Conservation (phyloP, 1,140 invertebrate species). For the Dendroctonus ponderosae region DNA sequence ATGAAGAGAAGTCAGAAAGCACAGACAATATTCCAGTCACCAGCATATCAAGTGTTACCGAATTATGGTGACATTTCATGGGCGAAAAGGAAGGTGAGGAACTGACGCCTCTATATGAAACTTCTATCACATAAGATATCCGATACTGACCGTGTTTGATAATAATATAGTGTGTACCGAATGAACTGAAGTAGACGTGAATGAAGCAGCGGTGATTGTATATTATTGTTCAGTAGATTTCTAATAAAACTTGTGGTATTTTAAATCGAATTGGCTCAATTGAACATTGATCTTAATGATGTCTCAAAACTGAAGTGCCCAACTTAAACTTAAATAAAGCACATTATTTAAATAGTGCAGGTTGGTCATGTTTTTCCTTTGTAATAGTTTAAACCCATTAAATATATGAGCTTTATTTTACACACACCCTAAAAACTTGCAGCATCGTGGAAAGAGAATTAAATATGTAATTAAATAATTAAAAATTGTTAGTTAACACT, state of each 20-base stretch:
- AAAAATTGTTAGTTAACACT: no score
- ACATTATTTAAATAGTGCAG: no score
- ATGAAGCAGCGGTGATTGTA: background rate
- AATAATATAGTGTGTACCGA: constrained; percentile 31
- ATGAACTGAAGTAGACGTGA: background rate
- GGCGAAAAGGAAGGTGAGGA: constrained; percentile 52
- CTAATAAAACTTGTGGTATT: background rate
- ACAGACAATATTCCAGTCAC: constrained; percentile 67
- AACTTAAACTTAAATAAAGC: no score
- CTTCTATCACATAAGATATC: constrained; percentile 39
- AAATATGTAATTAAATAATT: no score
- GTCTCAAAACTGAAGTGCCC: no score
- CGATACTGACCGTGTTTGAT: constrained; percentile 30
- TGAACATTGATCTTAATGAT: no score
- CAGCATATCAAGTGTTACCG: constrained; percentile 62
- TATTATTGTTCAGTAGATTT: background rate
- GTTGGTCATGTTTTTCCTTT: no score
- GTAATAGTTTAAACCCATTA: no score
- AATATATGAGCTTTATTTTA: no score
- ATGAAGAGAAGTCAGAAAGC: constrained; percentile 49
- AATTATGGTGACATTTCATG: constrained; percentile 68
- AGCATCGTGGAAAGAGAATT: no score
- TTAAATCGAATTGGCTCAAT: no score
- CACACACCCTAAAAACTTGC: no score
- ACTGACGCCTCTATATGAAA: constrained; percentile 58